A percentile compares a stretch with the other conserved stretches of the same genome.
Conservation (phyloP, 2,888 invertebrate species). For the Globia sparganii region DNA sequence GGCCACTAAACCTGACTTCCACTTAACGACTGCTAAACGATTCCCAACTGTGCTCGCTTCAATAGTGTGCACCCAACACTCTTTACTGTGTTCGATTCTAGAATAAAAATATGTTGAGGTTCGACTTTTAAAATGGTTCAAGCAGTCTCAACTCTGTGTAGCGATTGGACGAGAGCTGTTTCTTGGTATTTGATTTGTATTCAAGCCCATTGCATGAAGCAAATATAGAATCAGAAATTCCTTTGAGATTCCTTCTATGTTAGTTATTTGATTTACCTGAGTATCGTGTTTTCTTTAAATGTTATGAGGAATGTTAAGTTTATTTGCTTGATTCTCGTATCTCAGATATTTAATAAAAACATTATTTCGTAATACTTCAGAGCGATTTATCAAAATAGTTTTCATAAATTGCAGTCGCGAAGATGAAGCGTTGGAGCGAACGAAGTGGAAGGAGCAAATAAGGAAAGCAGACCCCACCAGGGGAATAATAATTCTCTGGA, state of each 20-base stretch:
- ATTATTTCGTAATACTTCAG: neutral
- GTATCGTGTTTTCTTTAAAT: slow-evolving; percentile 9
- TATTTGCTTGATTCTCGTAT: slow-evolving; percentile 16
- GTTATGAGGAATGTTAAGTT: slow-evolving; percentile 5
- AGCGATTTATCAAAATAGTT: slow-evolving; percentile 39
- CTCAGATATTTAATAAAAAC: slow-evolving; percentile 1
- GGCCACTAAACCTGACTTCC: slow-evolving; percentile 82
- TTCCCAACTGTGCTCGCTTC: slow-evolving; percentile 72
- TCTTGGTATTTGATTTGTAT: slow-evolving; percentile 27
- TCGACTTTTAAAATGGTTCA: slow-evolving; percentile 37
- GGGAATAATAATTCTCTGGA: slow-evolving; percentile 61
- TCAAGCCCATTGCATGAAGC: slow-evolving; percentile 19
- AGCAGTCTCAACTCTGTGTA: slow-evolving; percentile 32
- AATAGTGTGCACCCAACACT: slow-evolving; percentile 69
- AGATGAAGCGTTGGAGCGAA: slow-evolving; percentile 50
- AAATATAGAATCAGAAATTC: slow-evolving; percentile 30
- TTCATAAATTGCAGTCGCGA: slow-evolving; percentile 53
- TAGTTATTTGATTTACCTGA: slow-evolving; percentile 37
- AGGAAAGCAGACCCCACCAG: slow-evolving; percentile 57
- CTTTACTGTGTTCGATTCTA: slow-evolving; percentile 62
- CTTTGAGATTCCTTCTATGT: slow-evolving; percentile 12
- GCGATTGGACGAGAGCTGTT: slow-evolving; percentile 21
- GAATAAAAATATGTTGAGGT: slow-evolving; percentile 56
- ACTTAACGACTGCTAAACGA: slow-evolving; percentile 79
- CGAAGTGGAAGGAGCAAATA: slow-evolving; percentile 57